Conservation (phyloP, 1,140 invertebrate species). For the Sycophaga agraensis region DNA sequence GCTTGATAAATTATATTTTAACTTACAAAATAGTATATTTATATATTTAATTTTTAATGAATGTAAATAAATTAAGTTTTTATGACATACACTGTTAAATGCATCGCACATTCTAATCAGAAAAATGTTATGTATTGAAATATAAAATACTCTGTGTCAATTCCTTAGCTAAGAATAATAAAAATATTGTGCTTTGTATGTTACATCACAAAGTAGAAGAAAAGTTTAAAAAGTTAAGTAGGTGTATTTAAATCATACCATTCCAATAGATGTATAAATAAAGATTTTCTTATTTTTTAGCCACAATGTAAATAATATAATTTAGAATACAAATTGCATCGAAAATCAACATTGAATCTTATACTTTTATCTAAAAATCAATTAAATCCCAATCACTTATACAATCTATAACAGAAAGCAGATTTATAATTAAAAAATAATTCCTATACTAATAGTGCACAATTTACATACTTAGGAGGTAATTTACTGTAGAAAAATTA, state of each 20-base stretch:
- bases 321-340: slow-evolving; percentile 7
- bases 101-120: neutral
- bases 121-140: neutral
- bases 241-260: slow-evolving; percentile 1
- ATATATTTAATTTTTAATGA: neutral
- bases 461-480: slow-evolving; percentile 23
- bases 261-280: slow-evolving; percentile 6
- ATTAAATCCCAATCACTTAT: neutral
- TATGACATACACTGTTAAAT: neutral
- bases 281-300: too few species aligned
- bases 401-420: neutral
- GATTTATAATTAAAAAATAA: slow-evolving; percentile 17
- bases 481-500: too few species aligned
- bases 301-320: too few species aligned
- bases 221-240: slow-evolving; percentile 2
- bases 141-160: slow-evolving; percentile 4
- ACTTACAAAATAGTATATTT: neutral
- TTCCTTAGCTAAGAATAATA: neutral
- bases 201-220: neutral
- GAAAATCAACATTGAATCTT: neutral
- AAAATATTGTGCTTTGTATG: slow-evolving; percentile 5
- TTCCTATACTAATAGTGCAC: slow-evolving; percentile 27
- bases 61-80: too few species aligned
- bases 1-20: too few species aligned
- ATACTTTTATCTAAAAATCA: neutral